Conservation (phyloP, 2,113 vertebrate genomes). For the Chrysochloris asiatica region DNA sequence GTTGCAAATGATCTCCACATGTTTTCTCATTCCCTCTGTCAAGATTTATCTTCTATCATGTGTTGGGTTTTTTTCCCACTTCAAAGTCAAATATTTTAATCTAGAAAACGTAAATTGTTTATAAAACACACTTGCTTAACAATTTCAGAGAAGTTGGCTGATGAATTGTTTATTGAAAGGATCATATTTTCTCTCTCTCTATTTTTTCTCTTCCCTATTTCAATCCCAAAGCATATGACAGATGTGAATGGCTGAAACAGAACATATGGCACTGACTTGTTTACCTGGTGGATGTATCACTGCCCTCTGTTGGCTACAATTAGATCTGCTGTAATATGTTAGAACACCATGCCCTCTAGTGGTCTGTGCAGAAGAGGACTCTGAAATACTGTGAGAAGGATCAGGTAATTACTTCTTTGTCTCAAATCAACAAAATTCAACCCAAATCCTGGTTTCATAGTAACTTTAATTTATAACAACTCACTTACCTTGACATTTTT, state of each 20-base stretch:
- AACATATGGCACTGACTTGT: background rate
- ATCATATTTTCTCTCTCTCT: background rate
- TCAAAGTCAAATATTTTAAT: conserved; percentile 63
- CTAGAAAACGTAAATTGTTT: conserved; percentile 28
- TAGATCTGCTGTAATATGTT: conserved; percentile 7
- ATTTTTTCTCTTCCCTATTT: background rate
- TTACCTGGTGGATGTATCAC: background rate
- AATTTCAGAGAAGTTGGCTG: conserved; percentile 38
- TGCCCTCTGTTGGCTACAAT: conserved; percentile 57
- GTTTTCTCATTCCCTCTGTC: conserved; percentile 15
- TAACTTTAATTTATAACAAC: conserved; percentile 9
- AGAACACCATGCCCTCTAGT: conserved; percentile 63
- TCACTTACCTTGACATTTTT: background rate
- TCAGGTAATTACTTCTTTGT: background rate
- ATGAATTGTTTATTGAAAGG: conserved; percentile 38
- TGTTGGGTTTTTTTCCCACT: conserved; percentile 35
- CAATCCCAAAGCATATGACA: background rate
- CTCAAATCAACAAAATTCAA: conserved; percentile 36
- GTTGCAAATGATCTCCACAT: conserved; percentile 58
- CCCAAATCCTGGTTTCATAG: conserved; percentile 21
- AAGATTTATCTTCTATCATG: conserved; percentile 37
- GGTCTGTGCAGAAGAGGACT: conserved; percentile 29
- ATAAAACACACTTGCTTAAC: conserved; percentile 25
- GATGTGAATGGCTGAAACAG: background rate
- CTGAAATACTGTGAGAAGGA: background rate